phyloP scores from a whole-genome alignment of 2,797 vertebrate genomes.

The Heteromormyrus szaboi region DNA sequence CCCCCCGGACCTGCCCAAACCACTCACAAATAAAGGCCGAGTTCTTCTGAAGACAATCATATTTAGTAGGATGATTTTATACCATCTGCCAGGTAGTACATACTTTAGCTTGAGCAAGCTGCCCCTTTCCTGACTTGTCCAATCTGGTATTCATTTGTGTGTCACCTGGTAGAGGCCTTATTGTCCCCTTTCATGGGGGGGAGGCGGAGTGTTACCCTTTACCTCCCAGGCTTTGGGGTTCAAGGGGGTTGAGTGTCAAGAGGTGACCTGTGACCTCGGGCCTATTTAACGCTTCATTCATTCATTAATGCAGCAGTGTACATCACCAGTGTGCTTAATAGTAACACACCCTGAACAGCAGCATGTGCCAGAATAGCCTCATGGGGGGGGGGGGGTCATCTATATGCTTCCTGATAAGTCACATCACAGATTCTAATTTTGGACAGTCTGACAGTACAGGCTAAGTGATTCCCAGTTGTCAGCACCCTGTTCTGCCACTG shows the following conservation, averaged over 20 bases:
- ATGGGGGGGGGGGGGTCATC: not conserved
- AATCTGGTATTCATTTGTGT: not conserved
- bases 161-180: not conserved
- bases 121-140: slow-evolving; percentile 31
- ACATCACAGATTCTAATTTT: not conserved
- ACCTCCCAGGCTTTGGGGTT: not conserved
- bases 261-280: not conserved
- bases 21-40: slow-evolving; percentile 32
- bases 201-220: not conserved
- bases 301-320: not conserved
- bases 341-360: not conserved
- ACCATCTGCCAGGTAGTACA: slow-evolving; percentile 60
- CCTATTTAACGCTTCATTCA: not conserved
- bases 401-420: not conserved
- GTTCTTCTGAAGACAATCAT: slow-evolving; percentile 85
- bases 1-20: slow-evolving; percentile 48
- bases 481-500: not conserved
- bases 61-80: slow-evolving; percentile 69
- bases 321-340: not conserved
- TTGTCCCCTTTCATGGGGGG: not conserved
- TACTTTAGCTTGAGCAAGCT: slow-evolving; percentile 55
- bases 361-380: not conserved
- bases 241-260: not conserved
- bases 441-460: not conserved
- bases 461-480: not conserved